These are phyloP conservation scores for Chirona hameri DNA, from an alignment of 2,888 invertebrate genomes.

Conservation along the genomic window DNA sequence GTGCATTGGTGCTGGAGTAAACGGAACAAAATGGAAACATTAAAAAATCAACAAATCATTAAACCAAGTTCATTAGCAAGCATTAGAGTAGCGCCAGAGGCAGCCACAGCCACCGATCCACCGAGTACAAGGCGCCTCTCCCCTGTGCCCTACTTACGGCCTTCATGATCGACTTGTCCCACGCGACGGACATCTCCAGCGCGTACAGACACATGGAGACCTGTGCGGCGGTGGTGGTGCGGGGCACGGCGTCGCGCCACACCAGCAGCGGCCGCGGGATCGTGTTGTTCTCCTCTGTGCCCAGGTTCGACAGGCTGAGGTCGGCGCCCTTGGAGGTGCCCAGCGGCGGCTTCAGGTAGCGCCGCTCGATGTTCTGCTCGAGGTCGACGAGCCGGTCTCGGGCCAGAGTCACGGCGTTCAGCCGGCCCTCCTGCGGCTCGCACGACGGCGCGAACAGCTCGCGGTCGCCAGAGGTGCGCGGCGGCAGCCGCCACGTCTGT, in stretches of 20 bases:
- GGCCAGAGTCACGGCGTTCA: conserved; percentile 59
- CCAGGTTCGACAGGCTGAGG: conserved; percentile 62
- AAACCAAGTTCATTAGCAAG: too few species aligned
- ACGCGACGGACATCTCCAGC: conserved; percentile 87
- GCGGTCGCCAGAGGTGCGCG: conserved; percentile 56
- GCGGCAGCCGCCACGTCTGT: conserved; percentile 71
- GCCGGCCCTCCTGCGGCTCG: conserved; percentile 40
- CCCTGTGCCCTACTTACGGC: conserved; percentile 67
- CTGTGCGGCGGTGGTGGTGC: conserved; percentile 83
- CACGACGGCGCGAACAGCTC: conserved; percentile 47
- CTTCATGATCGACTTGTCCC: conserved; percentile 99
- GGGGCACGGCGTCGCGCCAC: conserved; percentile 85
- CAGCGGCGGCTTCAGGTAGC: conserved; percentile 89
- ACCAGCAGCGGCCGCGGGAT: conserved; percentile 61
- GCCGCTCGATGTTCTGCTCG: conserved; percentile 85
- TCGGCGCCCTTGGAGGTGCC: conserved; percentile 50
- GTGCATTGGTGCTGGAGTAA: too few species aligned
- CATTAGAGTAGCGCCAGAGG: too few species aligned
- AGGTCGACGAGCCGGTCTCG: conserved; percentile 71
- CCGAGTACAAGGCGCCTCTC: not conserved
- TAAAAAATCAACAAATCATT: too few species aligned
- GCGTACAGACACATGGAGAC: conserved; percentile 84
- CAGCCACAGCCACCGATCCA: not conserved
- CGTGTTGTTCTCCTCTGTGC: conserved; percentile 47
- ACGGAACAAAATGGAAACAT: too few species aligned